A percentile compares a stretch with the other conserved stretches of the same genome.
These are phyloP conservation scores for Megalops atlanticus DNA, from an alignment of 2,113 vertebrate genomes.

Conservation along the genomic window DNA sequence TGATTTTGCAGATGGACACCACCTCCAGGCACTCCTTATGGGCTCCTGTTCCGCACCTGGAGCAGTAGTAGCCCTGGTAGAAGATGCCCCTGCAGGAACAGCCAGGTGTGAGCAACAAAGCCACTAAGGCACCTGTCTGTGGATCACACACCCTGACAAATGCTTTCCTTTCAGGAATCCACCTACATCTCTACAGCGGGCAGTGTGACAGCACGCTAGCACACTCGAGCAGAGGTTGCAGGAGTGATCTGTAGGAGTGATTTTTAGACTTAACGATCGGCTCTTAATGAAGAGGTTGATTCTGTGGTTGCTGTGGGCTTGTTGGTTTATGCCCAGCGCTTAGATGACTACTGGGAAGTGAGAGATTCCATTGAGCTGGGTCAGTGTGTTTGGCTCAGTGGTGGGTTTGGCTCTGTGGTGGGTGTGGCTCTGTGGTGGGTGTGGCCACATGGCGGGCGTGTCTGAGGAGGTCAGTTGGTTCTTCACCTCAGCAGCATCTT, in stretches of 20 bases:
- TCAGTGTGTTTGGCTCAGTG: background rate
- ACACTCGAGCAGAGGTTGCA: background rate
- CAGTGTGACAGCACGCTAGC: no score
- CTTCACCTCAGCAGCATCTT: conserved; percentile 92
- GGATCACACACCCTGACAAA: no score
- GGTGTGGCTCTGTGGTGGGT: no score
- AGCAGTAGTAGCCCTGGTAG: conserved; percentile 95
- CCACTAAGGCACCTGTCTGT: no score
- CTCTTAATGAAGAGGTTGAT: conserved; percentile 1
- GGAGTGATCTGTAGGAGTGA: background rate
- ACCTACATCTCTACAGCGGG: no score
- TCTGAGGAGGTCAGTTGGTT: no score
- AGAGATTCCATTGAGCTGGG: background rate
- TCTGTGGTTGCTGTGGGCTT: background rate
- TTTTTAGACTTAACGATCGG: background rate
- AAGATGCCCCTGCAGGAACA: conserved; percentile 83
- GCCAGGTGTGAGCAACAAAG: no score
- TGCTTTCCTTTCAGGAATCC: no score
- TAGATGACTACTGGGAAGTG: background rate
- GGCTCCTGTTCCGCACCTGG: conserved; percentile 86
- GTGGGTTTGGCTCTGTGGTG: background rate
- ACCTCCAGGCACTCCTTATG: conserved; percentile 97
- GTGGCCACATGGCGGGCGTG: no score
- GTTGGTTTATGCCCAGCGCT: background rate
- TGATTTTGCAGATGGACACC: conserved; percentile 91